Base-by-base conservation (phyloP, 2,113 vertebrate genomes). In the Cololabis saira region DNA sequence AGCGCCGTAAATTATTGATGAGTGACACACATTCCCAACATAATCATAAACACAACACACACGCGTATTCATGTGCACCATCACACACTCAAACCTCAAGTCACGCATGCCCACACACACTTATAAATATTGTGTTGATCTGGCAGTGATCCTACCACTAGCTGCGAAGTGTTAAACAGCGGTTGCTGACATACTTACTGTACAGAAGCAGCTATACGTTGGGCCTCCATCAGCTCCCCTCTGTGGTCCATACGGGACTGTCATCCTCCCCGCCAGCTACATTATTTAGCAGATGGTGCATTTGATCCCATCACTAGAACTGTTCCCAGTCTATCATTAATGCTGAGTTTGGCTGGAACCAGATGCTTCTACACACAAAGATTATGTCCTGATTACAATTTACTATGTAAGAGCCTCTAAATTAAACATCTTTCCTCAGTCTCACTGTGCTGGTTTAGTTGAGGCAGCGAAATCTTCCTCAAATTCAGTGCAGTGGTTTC, bases 1-100 rank as follows among this genome's bases (percentile, higher is more conserved):
- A 80, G 77, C 51, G 60, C 75, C 51, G 65, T 92, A 85, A 89
- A 93, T 93, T 92, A 92, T 93, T 91, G 88, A 93, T 93, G 85
- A 88, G 68, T 91, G 91, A 89, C 90, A 92, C 87, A 90, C 79
- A 92, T 92, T 88, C 82, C 74, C 41, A 49, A 63, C 80, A 75
- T 48, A 48, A 68, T 77, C 80, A 67, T 86, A 78, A 77, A 84
- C 80, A 87, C 74, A 87, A 51, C 51, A 68, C 50, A 58, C 42
- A 21, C 51, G 45, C 27, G 12, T 13, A 18, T 44, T 45, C 13
- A 11, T 44, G 57, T 22, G 59, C 61, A 21, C 59, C 44, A 12
- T 37, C 56, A 66, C 48, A 8, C 37, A 56, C 22, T 45, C 57
- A 44, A 40, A 11, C 27, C 45, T 52, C 49, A 30, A 42, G 52